A percentile compares a stretch with the other conserved stretches of the same genome.
Conservation (phyloP, 2,113 vertebrate genomes). For the Perca fluviatilis region DNA sequence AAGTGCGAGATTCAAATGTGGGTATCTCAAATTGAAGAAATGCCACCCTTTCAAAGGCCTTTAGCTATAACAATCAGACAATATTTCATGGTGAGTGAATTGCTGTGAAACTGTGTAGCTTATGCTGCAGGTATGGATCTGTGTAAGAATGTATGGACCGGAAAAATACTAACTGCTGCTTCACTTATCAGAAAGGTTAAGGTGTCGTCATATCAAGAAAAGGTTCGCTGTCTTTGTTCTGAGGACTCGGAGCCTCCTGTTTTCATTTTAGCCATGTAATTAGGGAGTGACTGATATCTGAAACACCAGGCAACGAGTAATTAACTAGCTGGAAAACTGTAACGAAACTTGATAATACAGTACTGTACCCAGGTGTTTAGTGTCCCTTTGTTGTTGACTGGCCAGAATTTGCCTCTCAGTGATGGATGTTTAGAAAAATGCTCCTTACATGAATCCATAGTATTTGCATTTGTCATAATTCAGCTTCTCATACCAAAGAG, state of each 20-base stretch:
- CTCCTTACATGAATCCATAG: background rate
- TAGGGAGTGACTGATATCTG: background rate
- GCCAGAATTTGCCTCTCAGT: background rate
- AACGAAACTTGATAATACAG: background rate
- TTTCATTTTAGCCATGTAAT: constrained; percentile 8
- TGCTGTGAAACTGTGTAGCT: background rate
- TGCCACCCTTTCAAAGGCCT: background rate
- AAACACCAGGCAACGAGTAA: background rate
- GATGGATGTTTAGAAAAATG: background rate
- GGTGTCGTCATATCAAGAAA: background rate
- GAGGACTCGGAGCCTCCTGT: background rate
- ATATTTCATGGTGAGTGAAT: constrained; percentile 14
- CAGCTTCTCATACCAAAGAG: background rate
- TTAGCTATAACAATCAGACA: background rate
- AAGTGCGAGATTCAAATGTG: background rate
- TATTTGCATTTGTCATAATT: background rate
- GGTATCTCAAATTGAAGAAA: background rate
- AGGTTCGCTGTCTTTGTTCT: background rate
- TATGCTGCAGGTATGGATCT: background rate
- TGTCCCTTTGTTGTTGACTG: background rate
- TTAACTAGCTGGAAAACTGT: constrained; percentile 2
- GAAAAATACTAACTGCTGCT: constrained; percentile 8
- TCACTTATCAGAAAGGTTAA: background rate
- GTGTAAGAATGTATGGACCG: background rate
- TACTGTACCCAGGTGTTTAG: background rate